Evolutionary conservation across 1,140 invertebrate species (phyloP), one percentile per base, ranked within the genome.

Genomic region (Scaptomyza hsui): DNA sequence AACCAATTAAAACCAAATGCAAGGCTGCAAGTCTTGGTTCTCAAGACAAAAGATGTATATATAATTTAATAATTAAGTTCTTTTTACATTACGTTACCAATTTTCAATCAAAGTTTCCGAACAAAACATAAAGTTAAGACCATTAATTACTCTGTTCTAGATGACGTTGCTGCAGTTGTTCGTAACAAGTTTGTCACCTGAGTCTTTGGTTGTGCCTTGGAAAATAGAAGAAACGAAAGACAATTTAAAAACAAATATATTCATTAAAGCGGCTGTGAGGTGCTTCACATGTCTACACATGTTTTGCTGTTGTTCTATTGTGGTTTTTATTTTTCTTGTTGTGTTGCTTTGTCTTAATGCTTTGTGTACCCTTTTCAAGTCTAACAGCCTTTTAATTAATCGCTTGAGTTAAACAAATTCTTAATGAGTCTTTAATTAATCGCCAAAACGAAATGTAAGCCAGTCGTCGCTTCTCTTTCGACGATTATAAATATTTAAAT

Each of bases 391-490:
- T 68, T 80, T 85, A 77, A 88, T 85, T 81, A 81, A 86, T 81
- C 70, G 72, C 47, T 18, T 44, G 41, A 65, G 67, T 44, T 82
- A 51, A 78, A 86, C 83, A 89, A 82, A 88, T 88, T 88, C 78
- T 62, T 89, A 86, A 89, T 89, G 83, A 88, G 78, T 70, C 74
- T 89, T 89, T 86, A 86, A 86, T 86, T 89, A 86, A 86, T 86
- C 71, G 83, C 69, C 60, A 71, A 64, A 78, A 53, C 68, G 65
- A 78, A 71, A 78, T 64, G 49, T 65, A 70, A 48, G 49, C 53
- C 59, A 61, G 49, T 56, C 52, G 45, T 42, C 32, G 44, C 13
- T 6, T 16, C 52, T 26, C 41, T 29, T 29, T 24, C 55, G 52
- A 29, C 29, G 39, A 48, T 44, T 85, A 85, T 67, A 73, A 75